These are phyloP conservation scores for Catagonus wagneri DNA, from an alignment of 2,113 vertebrate species.

Conservation along the genomic window DNA sequence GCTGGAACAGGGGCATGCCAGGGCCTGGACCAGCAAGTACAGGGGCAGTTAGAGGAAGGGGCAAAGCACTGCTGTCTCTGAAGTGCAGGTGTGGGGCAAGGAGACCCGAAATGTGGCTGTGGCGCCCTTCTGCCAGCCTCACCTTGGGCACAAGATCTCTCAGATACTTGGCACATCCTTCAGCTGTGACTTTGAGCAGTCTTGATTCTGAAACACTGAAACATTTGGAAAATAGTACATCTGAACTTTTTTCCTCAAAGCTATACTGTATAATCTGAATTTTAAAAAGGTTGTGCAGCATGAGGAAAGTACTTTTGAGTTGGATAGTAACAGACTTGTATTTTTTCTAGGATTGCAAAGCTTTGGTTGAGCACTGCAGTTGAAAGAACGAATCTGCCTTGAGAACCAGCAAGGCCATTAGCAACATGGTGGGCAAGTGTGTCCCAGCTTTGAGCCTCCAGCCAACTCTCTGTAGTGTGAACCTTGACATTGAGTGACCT, in stretches of 20 bases:
- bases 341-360: background rate
- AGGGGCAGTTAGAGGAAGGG: background rate
- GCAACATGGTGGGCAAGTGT: background rate
- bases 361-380: background rate
- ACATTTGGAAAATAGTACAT: slow-evolving; percentile 14
- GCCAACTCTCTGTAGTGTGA: rapidly evolving
- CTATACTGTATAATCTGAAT: background rate
- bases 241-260: background rate
- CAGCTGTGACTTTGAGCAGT: background rate
- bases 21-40: background rate
- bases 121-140: background rate
- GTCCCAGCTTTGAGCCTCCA: background rate
- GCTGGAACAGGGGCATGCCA: background rate
- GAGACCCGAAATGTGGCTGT: background rate
- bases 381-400: background rate
- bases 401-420: background rate
- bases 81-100: background rate
- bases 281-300: background rate
- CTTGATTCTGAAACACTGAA: background rate
- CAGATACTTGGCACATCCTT: background rate
- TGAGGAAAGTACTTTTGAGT: slow-evolving; percentile 6
- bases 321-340: background rate
- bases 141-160: background rate
- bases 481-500: background rate
- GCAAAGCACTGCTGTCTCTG: background rate